phyloP scores from a whole-genome alignment of 2,113 vertebrate genomes.

The Salvator merianae region DNA sequence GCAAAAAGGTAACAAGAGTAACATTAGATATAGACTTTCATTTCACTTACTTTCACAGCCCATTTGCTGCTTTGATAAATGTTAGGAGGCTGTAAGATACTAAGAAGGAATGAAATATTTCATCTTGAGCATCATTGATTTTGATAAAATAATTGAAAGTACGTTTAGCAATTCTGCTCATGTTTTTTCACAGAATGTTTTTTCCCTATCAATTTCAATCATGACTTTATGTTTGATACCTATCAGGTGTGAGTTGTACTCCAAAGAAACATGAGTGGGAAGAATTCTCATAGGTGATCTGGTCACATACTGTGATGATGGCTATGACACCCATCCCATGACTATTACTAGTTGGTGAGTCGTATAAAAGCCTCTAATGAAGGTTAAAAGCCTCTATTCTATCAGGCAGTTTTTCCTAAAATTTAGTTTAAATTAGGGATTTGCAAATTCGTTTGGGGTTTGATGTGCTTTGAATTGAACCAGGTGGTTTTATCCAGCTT shows the following conservation, averaged over 20 bases:
- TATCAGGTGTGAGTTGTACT: neutral
- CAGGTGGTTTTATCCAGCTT: no score
- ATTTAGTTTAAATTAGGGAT: no score
- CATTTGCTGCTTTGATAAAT: slow-evolving; percentile 39
- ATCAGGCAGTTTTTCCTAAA: no score
- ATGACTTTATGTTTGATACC: neutral
- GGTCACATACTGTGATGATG: no score
- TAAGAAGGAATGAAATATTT: slow-evolving; percentile 29
- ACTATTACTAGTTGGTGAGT: no score
- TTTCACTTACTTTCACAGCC: slow-evolving; percentile 39
- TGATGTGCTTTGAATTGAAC: no score
- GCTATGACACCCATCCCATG: no score
- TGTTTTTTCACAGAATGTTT: neutral
- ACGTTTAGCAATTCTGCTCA: neutral
- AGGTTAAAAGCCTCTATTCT: no score
- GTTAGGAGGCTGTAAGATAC: slow-evolving; percentile 6
- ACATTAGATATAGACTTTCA: slow-evolving; percentile 22
- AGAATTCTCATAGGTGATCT: no score
- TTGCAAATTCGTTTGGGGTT: no score
- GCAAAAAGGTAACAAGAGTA: slow-evolving; percentile 24
- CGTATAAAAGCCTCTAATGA: no score
- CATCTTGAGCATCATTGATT: slow-evolving; percentile 19
- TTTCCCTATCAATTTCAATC: neutral
- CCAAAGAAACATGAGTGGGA: neutral
- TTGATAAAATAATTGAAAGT: neutral